phyloP scores from a whole-genome alignment of 2,888 invertebrate species.

The Noctua pronuba region DNA sequence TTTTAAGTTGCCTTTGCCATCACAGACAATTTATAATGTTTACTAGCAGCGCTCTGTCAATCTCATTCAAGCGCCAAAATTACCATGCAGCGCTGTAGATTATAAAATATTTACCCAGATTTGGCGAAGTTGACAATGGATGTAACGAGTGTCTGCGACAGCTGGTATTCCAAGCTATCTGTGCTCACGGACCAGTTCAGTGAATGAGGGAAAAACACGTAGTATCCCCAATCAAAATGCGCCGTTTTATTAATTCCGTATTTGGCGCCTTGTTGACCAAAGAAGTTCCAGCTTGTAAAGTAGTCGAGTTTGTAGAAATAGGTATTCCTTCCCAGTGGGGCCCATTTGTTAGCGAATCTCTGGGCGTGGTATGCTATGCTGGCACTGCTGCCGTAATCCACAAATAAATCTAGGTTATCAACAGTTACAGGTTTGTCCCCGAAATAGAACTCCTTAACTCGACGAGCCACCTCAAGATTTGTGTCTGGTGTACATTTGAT shows the following conservation, averaged over 20 bases:
- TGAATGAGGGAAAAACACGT: conserved; percentile 70
- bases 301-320: conserved; percentile 73
- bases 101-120: conserved; percentile 73
- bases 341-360: conserved; percentile 62
- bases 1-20: neutral
- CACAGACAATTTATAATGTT: neutral
- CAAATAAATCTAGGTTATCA: conserved; percentile 63
- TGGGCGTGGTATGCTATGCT: conserved; percentile 65
- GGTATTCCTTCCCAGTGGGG: conserved; percentile 50
- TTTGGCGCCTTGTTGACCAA: conserved; percentile 62
- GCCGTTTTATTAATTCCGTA: conserved; percentile 70
- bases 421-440: conserved; percentile 57
- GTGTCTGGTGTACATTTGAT: conserved; percentile 58
- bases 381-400: conserved; percentile 59
- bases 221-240: conserved; percentile 75
- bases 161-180: conserved; percentile 69
- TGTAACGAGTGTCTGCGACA: conserved; percentile 72
- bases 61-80: neutral
- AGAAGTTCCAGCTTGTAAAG: conserved; percentile 72
- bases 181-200: conserved; percentile 68
- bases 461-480: conserved; percentile 62
- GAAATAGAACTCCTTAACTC: conserved; percentile 67
- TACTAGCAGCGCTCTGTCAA: neutral
- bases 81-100: neutral
- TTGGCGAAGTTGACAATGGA: conserved; percentile 81